These are phyloP conservation scores for Caenorhabditis macrosperma DNA, from an alignment of 2,888 invertebrate species.

Conservation along the genomic window DNA sequence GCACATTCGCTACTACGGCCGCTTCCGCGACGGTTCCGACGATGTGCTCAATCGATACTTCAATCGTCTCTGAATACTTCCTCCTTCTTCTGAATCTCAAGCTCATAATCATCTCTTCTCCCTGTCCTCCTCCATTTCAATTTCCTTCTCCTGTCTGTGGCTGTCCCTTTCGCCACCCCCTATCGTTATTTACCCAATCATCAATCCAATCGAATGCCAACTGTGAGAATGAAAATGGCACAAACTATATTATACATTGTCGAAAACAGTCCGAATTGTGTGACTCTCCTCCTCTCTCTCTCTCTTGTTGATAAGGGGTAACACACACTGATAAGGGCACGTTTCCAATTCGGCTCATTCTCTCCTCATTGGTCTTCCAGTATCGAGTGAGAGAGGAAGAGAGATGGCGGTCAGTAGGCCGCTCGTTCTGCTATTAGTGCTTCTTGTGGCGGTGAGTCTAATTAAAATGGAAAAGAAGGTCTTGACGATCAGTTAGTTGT, in stretches of 20 bases:
- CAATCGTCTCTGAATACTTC: slow-evolving; percentile 42
- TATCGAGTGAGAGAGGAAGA: slow-evolving; percentile 22
- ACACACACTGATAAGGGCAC: slow-evolving; percentile 2
- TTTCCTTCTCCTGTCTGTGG: slow-evolving; percentile 20
- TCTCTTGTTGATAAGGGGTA: slow-evolving; percentile 11
- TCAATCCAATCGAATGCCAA: no score
- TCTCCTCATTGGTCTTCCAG: slow-evolving; percentile 39
- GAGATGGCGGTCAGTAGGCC: slow-evolving; percentile 39
- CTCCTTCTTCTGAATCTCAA: slow-evolving; percentile 31
- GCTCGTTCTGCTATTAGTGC: slow-evolving; percentile 26
- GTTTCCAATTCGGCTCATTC: background rate
- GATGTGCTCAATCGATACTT: slow-evolving; percentile 63
- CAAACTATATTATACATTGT: slow-evolving; percentile 53
- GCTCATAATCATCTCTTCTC: slow-evolving; percentile 8
- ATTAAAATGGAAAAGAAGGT: background rate
- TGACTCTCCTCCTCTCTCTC: slow-evolving; percentile 21
- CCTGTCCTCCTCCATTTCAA: background rate
- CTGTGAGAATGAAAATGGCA: no score
- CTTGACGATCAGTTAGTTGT: background rate
- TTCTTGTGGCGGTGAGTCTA: slow-evolving; percentile 32
- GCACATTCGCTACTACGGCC: slow-evolving; percentile 56
- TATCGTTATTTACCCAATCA: no score
- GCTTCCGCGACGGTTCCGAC: slow-evolving; percentile 62
- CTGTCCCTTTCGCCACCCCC: background rate
- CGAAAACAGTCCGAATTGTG: slow-evolving; percentile 45